phyloP scores from a whole-genome alignment of 2,888 invertebrate genomes.

The Lamproptera curius region DNA sequence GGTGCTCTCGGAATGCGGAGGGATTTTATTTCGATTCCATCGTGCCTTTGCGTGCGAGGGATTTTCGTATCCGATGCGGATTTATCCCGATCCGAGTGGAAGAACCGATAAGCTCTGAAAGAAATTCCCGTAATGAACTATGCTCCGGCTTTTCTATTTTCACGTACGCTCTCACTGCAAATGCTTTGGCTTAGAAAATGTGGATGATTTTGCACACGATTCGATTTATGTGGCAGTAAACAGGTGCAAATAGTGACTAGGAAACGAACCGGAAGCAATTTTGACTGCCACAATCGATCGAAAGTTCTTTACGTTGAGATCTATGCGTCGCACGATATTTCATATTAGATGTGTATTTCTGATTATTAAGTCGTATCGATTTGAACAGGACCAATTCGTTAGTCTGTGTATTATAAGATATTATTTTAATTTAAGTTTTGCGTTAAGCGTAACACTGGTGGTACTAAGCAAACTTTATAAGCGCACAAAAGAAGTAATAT shows the following conservation, averaged over 20 bases:
- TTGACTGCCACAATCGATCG: not conserved
- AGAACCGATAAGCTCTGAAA: conserved; percentile 12
- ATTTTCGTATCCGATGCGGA: conserved; percentile 16
- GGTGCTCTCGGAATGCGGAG: conserved; percentile 2
- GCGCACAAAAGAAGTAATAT: too few relatives aligned
- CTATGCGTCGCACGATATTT: too few relatives aligned
- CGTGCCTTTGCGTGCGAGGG: conserved; percentile 2
- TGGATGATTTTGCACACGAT: conserved; percentile 3
- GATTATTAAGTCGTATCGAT: too few relatives aligned
- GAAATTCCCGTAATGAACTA: conserved; percentile 6
- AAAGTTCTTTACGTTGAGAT: too few relatives aligned
- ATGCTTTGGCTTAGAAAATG: conserved; percentile 2
- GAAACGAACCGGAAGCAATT: conserved; percentile 8
- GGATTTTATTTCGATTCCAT: conserved; percentile 4
- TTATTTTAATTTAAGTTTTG: too few relatives aligned
- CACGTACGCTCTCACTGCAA: not conserved
- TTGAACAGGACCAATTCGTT: too few relatives aligned
- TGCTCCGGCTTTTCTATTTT: not conserved
- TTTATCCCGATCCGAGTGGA: conserved; percentile 10
- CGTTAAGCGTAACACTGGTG: too few relatives aligned
- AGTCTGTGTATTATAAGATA: too few relatives aligned
- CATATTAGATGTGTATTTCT: too few relatives aligned
- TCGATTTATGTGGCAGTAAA: not conserved
- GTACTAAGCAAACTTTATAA: too few relatives aligned
- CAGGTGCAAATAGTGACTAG: not conserved